Conservation (phyloP, 1,140 invertebrate species). For the fruit fly (Drosophila melanogaster) region DNA sequence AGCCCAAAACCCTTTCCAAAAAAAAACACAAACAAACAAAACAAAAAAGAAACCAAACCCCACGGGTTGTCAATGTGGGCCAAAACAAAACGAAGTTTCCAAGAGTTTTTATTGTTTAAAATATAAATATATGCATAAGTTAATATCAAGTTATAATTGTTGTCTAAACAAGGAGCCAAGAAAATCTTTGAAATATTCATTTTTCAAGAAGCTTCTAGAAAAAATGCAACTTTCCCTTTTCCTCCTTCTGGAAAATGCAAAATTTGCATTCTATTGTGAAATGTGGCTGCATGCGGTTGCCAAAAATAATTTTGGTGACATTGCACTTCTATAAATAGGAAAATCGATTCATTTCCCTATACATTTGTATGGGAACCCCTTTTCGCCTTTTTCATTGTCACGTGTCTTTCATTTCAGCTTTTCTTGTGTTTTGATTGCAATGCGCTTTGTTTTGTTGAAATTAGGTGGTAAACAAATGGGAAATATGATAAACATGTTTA, state of each 20-base stretch:
- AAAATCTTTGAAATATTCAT: background rate
- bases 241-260: constrained; percentile 11
- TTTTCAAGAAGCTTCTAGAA: background rate
- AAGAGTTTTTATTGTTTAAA: constrained; percentile 2
- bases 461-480: constrained; percentile 41
- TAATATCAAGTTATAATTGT: too few relatives aligned
- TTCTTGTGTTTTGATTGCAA: constrained; percentile 52
- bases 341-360: constrained; percentile 48
- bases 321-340: constrained; percentile 41
- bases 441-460: constrained; percentile 52
- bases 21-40: constrained; percentile 15
- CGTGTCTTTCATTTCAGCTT: constrained; percentile 10
- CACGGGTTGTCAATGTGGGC: constrained; percentile 21
- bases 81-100: constrained; percentile 13
- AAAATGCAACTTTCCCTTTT: background rate
- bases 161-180: too few relatives aligned
- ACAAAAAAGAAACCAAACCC: background rate
- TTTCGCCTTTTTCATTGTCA: constrained; percentile 11
- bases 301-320: constrained; percentile 19
- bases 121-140: too few relatives aligned
- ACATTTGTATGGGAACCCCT: background rate
- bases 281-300: constrained; percentile 21
- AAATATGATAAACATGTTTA: constrained; percentile 74
- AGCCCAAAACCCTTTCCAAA: background rate
- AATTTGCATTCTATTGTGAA: constrained; percentile 55